A percentile compares a stretch with the other conserved stretches of the same genome.
These are phyloP conservation scores for Rhipidura dahli DNA, from an alignment of 2,113 vertebrate genomes.

Conservation along the genomic window DNA sequence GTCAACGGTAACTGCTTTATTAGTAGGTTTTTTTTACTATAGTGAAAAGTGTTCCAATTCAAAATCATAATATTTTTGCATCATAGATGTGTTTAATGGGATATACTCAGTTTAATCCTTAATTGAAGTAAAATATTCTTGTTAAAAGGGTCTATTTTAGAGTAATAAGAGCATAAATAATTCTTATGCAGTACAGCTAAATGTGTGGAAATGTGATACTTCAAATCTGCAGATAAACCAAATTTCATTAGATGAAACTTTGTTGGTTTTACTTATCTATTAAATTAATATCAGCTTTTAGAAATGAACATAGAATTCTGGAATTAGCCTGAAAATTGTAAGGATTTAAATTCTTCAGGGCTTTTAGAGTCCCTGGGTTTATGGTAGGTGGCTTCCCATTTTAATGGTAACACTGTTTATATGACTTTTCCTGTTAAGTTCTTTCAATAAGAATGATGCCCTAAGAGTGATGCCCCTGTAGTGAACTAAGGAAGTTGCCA, in stretches of 20 bases:
- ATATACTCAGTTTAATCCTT: neutral
- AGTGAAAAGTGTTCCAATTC: neutral
- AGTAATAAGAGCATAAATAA: neutral
- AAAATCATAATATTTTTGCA: neutral
- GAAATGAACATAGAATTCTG: neutral
- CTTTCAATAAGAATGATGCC: constrained; percentile 39
- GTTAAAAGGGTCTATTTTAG: neutral
- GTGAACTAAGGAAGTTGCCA: constrained; percentile 56
- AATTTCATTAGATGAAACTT: neutral
- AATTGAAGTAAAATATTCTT: neutral
- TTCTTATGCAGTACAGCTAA: neutral
- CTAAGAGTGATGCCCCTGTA: constrained; percentile 55
- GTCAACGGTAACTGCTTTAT: neutral
- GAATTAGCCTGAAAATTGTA: neutral
- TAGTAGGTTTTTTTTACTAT: neutral
- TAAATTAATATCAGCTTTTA: neutral
- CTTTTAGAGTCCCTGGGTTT: neutral
- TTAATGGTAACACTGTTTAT: constrained; percentile 25
- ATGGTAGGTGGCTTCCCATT: neutral
- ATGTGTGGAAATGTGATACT: neutral
- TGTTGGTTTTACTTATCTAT: neutral
- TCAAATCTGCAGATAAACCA: neutral
- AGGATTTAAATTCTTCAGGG: neutral
- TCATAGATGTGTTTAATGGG: neutral
- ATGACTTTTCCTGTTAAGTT: constrained; percentile 21